Evolutionary conservation across 2,797 vertebrate species (phyloP), one percentile per base, ranked within the genome.

Genomic region (Gymnoscopelus microlampas): DNA sequence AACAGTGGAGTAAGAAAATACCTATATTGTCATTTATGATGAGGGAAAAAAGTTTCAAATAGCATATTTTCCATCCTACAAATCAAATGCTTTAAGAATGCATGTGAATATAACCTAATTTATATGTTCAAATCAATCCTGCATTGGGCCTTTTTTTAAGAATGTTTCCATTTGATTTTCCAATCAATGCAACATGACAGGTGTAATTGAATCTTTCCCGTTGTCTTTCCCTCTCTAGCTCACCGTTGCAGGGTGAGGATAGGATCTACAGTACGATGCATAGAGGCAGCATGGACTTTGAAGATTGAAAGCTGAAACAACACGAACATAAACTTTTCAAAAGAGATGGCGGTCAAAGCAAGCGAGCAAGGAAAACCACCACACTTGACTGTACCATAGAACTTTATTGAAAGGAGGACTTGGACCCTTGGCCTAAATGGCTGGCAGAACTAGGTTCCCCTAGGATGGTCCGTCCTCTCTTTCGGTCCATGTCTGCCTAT

Each of bases 221-320:
- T 4, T 71, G 63, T 71, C 3, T 10, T 78, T 70, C 53, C 23
- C 55, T 65, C 58, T 58, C 8, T 69, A 93, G 92, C 70, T 77
- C 77, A 66, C 63, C 19, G 70, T 73, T 71, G 50, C 70, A 71
- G 66, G 67, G 75, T 57, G 79, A 85, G 76, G 83, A 87, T 80
- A 88, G 86, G 86, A 70, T 86, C 80, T 87, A 82, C 74, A 44
- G 39, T 10, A 44, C 39, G 76, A 87, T 50, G 68, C 70, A 12
- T 79, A 72, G 86, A 68, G 83, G 87, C 90, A 90, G 90, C 89
- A 90, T 90, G 89, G 87, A 93, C 89, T 74, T 44, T 63, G 79
- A 85, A 84, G 81, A 87, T 70, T 68, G 84, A 78, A 83, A 69
- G 79, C 82, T 77, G 74, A 88, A 85, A 83, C 76, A 82, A 88